Evolutionary conservation across 2,797 vertebrate genomes (phyloP), one percentile per base, ranked within the genome.

Genomic region (Peromyscus attwateri): DNA sequence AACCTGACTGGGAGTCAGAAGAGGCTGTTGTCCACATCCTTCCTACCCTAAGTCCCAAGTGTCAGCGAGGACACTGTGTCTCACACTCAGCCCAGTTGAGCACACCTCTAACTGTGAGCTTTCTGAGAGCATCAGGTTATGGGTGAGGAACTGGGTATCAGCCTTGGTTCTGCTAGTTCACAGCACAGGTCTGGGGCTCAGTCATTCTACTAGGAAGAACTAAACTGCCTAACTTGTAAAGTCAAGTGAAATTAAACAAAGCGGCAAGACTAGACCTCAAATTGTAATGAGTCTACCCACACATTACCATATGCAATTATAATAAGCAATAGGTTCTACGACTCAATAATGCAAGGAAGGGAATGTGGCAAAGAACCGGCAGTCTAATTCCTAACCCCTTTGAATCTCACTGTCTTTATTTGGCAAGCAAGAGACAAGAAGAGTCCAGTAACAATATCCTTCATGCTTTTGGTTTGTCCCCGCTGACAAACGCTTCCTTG

Each of bases 351-450:
- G 3, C 37, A 95, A 96, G 57, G 43, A 89, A 87, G 71, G n/a
- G 19, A 87, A 90, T 37, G 12, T 16, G 2, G 27, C 77, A 60
- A 89, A 94, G n/a, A 95, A 96, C 95, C 64, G n/a, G 43, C 27
- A 31, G n/a, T 83, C 43, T 49, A 66, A 31, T 88, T 37, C 27
- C 21, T 46, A 90, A 73, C 10, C 34, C 37, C 75, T 94, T 84
- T 62, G 17, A 87, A 80, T 64, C 8, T 70, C 31, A 82, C 23
- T 71, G 11, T 80, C 75, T 80, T 93, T 62, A 94, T 55, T 94
- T 87, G 60, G 83, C 96, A 87, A 91, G 46, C 40, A 73, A 80
- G 46, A 81, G 31, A 52, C 2, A 31, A 40, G 64, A 43, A 85
- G 23, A 77, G 46, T 25, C 85, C 40, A 64, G 70, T 57, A 27